These are phyloP conservation scores for Lacerta agilis DNA, from an alignment of 2,797 vertebrate genomes.

Conservation along the genomic window DNA sequence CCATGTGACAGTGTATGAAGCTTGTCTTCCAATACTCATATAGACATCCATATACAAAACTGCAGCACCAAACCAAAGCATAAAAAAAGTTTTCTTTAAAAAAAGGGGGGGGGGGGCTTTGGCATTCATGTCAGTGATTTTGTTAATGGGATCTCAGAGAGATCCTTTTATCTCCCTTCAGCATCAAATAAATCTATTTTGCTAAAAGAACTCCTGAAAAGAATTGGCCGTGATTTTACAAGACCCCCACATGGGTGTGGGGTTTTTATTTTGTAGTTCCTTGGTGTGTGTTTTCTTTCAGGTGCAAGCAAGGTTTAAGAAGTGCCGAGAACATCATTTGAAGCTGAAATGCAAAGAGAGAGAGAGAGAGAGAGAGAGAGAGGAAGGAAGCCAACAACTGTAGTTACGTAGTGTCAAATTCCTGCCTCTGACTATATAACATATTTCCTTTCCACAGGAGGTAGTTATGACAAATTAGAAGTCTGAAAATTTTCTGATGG, in stretches of 20 bases:
- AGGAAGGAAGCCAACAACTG: slow-evolving; percentile 61
- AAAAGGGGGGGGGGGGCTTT: background rate
- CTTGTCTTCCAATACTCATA: background rate
- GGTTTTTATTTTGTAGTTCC: slow-evolving; percentile 47
- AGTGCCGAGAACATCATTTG: slow-evolving; percentile 70
- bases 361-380: too few species aligned
- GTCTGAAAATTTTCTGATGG: slow-evolving; percentile 99
- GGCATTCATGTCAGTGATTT: background rate
- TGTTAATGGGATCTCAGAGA: background rate
- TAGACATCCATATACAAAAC: background rate
- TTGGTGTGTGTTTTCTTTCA: slow-evolving; percentile 58
- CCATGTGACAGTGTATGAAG: background rate
- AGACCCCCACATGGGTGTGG: slow-evolving; percentile 2
- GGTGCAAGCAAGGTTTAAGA: slow-evolving; percentile 65
- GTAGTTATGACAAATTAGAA: slow-evolving; percentile 99
- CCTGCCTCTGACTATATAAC: slow-evolving; percentile 89
- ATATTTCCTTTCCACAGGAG: slow-evolving; percentile 99
- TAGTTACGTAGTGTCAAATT: slow-evolving; percentile 77
- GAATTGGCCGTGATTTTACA: slow-evolving; percentile 47
- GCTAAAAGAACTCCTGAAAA: slow-evolving; percentile 17
- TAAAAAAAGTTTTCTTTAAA: slow-evolving; percentile 8
- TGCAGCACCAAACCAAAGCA: slow-evolving; percentile 8
- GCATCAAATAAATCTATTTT: slow-evolving; percentile 46
- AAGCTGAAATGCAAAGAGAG: slow-evolving; percentile 60
- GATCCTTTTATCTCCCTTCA: slow-evolving; percentile 23